A percentile compares a stretch with the other conserved stretches of the same genome.
phyloP scores from a whole-genome alignment of 1,140 invertebrate species.

The fruit fly (Drosophila melanogaster) region Release_6_plus_ISO1_MT NT_037436.4:5068001-5068500 shows the following conservation, averaged over 20 bases:
- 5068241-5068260: slow-evolving; percentile 66
- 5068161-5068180: slow-evolving; percentile 61
- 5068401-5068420: slow-evolving; percentile 55
- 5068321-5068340: slow-evolving; percentile 37
- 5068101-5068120: slow-evolving; percentile 25
- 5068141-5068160: neutral
- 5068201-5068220: slow-evolving; percentile 81
- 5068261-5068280: slow-evolving; percentile 49
- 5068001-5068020: slow-evolving; percentile 64
- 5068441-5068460: slow-evolving; percentile 46
- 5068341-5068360: slow-evolving; percentile 69
- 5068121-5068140: neutral
- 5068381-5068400: slow-evolving; percentile 17
- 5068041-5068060: neutral
- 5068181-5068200: slow-evolving; percentile 81
- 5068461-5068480: slow-evolving; percentile 2
- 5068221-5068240: slow-evolving; percentile 48
- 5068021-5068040: slow-evolving; percentile 10
- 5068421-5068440: slow-evolving; percentile 47
- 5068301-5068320: slow-evolving; percentile 17
- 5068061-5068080: slow-evolving; percentile 63
- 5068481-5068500: slow-evolving; percentile 54
- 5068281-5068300: slow-evolving; percentile 79
- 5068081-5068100: slow-evolving; percentile 73
- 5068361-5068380: slow-evolving; percentile 52